Percentiles rank a stretch among this genome's conserved stretches.
Evolutionary conservation across 2,888 invertebrate species (phyloP).

Genomic region (Salticus scenicus): DNA sequence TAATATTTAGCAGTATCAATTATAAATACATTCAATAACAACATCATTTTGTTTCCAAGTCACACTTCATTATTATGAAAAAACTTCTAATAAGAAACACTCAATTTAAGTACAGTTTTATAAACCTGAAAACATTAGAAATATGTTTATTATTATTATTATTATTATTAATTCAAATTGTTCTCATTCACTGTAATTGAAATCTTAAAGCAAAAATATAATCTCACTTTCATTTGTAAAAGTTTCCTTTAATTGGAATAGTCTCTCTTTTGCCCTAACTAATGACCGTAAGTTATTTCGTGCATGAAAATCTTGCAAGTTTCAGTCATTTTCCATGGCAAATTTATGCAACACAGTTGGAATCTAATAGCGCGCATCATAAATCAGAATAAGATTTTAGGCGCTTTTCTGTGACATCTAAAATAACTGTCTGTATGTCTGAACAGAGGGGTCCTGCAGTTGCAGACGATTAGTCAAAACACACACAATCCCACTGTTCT

Average conservation of each 20-base stretch:
- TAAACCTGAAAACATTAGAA: too few relatives aligned
- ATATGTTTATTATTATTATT: too few relatives aligned
- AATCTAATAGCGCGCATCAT: constrained; percentile 59
- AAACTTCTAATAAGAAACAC: too few relatives aligned
- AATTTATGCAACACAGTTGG: constrained; percentile 62
- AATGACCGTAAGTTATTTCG: constrained; percentile 49
- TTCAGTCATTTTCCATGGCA: constrained; percentile 50
- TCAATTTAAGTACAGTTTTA: too few relatives aligned
- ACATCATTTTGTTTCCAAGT: too few relatives aligned
- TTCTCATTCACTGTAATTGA: too few relatives aligned
- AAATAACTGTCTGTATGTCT: constrained; percentile 57
- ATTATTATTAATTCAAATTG: too few relatives aligned
- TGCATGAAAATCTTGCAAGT: constrained; percentile 50
- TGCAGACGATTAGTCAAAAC: constrained; percentile 55
- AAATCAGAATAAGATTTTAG: constrained; percentile 53
- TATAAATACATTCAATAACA: too few relatives aligned
- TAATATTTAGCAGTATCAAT: too few relatives aligned
- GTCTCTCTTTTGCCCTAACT: constrained; percentile 54
- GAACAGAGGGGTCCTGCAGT: neutral
- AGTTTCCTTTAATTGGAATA: constrained; percentile 62
- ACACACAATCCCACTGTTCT: neutral
- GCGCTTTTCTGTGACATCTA: constrained; percentile 48
- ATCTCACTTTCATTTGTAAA: constrained; percentile 60
- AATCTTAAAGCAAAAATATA: too few relatives aligned
- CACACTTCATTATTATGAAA: too few relatives aligned